A percentile compares a stretch with the other conserved stretches of the same genome.
Evolutionary conservation across 1,140 invertebrate species (phyloP).

Genomic region (Papilio glaucus): DNA sequence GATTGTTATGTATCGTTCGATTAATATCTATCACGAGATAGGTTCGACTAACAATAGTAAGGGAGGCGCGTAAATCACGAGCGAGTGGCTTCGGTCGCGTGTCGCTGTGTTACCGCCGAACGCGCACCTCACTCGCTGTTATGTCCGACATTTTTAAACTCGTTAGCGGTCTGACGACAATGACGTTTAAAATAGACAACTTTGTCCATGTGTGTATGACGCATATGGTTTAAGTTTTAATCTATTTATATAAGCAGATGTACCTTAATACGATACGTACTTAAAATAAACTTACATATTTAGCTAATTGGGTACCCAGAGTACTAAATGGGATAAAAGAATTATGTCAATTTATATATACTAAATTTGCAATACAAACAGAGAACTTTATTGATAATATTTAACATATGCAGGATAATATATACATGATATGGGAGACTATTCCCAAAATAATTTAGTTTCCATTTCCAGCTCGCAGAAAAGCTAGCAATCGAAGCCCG

Average conservation of each 20-base stretch:
- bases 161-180: conserved; percentile 18
- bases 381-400: too few species aligned
- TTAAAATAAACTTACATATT: too few species aligned
- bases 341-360: too few species aligned
- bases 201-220: neutral
- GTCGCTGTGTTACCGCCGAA: conserved; percentile 20
- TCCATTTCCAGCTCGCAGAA: neutral
- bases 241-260: conserved; percentile 1
- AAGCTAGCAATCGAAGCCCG: neutral
- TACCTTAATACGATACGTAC: neutral
- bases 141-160: conserved; percentile 29
- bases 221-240: neutral
- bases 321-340: too few species aligned
- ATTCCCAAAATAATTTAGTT: neutral
- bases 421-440: too few species aligned
- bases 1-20: too few species aligned
- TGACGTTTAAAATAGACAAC: conserved; percentile 27
- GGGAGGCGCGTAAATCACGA: conserved; percentile 19
- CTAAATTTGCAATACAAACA: neutral
- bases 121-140: conserved; percentile 23
- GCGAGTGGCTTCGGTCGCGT: conserved; percentile 20
- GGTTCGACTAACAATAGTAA: neutral
- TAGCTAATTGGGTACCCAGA: neutral
- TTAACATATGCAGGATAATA: too few species aligned
- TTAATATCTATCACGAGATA: too few species aligned